Conservation (phyloP, 2,797 vertebrate genomes). For the Crocidura indochinensis region DNA sequence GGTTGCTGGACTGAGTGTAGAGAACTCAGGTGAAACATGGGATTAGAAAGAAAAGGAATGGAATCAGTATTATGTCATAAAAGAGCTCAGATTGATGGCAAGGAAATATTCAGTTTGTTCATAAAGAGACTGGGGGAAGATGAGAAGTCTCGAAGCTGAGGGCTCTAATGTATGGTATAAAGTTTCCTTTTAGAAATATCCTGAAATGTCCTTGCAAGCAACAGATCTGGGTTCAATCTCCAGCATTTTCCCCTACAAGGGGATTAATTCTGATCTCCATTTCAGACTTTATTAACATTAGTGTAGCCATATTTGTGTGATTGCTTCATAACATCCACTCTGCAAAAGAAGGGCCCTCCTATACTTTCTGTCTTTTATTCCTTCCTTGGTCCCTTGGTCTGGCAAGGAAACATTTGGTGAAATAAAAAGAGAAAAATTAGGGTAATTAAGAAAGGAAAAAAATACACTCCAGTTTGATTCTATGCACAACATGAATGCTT, state of each 20-base stretch:
- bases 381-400: neutral
- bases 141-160: neutral
- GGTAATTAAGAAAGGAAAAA: slow-evolving; percentile 1
- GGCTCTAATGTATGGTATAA: slow-evolving; percentile 11
- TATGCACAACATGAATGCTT: slow-evolving; percentile 30
- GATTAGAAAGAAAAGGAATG: neutral
- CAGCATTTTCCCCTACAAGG: neutral
- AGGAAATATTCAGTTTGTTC: slow-evolving; percentile 24
- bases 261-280: neutral
- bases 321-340: neutral
- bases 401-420: slow-evolving; percentile 42
- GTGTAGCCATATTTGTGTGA: neutral
- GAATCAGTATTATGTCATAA: neutral
- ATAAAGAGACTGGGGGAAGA: slow-evolving; percentile 31
- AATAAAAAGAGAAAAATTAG: neutral
- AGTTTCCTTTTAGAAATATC: slow-evolving; percentile 34
- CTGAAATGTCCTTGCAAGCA: no score
- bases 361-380: slow-evolving; percentile 33
- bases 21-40: neutral
- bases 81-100: slow-evolving; percentile 40
- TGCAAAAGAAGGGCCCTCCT: neutral
- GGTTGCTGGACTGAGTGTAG: neutral
- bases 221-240: no score
- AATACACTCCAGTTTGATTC: neutral
- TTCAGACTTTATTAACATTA: neutral